Percentiles rank a stretch among this genome's conserved stretches.
Evolutionary conservation across 2,797 vertebrate genomes (phyloP).

Genomic region (Gallinago nigripennis): DNA sequence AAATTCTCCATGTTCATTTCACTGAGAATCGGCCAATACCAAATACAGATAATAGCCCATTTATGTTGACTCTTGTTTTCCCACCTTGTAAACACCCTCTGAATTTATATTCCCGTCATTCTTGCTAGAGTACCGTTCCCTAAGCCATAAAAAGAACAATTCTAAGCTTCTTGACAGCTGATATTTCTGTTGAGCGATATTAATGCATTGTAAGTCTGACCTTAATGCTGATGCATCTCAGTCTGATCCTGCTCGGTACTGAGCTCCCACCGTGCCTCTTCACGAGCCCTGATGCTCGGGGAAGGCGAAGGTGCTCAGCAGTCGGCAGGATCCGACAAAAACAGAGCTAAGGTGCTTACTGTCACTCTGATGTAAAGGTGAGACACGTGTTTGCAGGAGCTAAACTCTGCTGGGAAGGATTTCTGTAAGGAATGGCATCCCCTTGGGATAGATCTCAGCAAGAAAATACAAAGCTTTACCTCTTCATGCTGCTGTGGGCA

Average conservation of each 20-base stretch:
- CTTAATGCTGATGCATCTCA: not conserved
- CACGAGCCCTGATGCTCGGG: rapidly evolving
- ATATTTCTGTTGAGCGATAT: slow-evolving; percentile 9
- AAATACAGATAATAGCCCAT: slow-evolving; percentile 23
- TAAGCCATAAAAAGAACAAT: slow-evolving; percentile 54
- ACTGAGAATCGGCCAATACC: not conserved
- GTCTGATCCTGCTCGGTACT: not conserved
- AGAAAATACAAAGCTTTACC: slow-evolving; percentile 5
- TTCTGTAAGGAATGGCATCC: not conserved
- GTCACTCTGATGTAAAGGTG: not conserved
- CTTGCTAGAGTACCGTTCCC: not conserved
- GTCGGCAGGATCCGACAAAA: not conserved
- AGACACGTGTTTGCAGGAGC: not conserved
- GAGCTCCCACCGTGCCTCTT: not conserved
- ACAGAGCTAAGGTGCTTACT: not conserved
- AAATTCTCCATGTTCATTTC: not conserved
- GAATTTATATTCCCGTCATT: slow-evolving; percentile 45
- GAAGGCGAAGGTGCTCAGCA: not conserved
- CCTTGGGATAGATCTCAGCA: not conserved
- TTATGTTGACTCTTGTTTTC: slow-evolving; percentile 39
- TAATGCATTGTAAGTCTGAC: slow-evolving; percentile 39
- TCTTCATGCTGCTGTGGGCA: not conserved
- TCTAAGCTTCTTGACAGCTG: slow-evolving; percentile 50
- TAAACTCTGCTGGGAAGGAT: not conserved
- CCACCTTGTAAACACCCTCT: slow-evolving; percentile 40